These are phyloP conservation scores for Hydropsyche tenuis DNA, from an alignment of 1,140 invertebrate genomes.

Conservation along the genomic window DNA sequence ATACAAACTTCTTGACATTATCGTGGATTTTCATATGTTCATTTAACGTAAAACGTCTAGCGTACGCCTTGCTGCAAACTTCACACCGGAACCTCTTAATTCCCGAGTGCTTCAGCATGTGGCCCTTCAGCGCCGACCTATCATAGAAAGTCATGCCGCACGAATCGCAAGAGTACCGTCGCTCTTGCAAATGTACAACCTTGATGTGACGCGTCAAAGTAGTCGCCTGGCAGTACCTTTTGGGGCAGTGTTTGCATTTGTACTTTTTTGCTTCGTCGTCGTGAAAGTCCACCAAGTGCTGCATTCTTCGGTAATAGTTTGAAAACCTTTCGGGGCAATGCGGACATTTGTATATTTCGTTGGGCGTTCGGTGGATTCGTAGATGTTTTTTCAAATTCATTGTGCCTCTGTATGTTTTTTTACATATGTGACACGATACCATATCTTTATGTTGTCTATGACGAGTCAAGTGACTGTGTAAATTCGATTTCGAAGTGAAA, in stretches of 20 bases:
- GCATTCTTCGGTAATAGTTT: slow-evolving; percentile 58
- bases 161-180: slow-evolving; percentile 53
- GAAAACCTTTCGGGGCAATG: slow-evolving; percentile 60
- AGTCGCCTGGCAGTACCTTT: slow-evolving; percentile 54
- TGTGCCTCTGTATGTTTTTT: slow-evolving; percentile 41
- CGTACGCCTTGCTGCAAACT: slow-evolving; percentile 60
- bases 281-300: slow-evolving; percentile 57
- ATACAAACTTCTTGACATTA: slow-evolving; percentile 68
- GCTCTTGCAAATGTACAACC: slow-evolving; percentile 55
- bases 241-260: slow-evolving; percentile 56
- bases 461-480: neutral
- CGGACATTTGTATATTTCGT: slow-evolving; percentile 56
- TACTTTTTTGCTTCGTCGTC: slow-evolving; percentile 51
- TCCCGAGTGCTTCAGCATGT: slow-evolving; percentile 63
- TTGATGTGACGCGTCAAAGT: slow-evolving; percentile 53
- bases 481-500: slow-evolving; percentile 51
- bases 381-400: slow-evolving; percentile 45
- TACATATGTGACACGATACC: slow-evolving; percentile 42
- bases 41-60: slow-evolving; percentile 47
- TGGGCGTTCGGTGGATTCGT: slow-evolving; percentile 47
- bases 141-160: slow-evolving; percentile 57
- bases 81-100: slow-evolving; percentile 63
- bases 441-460: neutral
- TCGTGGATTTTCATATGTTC: slow-evolving; percentile 79
- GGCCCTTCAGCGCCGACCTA: slow-evolving; percentile 55